A percentile compares a stretch with the other conserved stretches of the same genome.
phyloP scores from a whole-genome alignment of 2,888 invertebrate genomes.

The Drymonia ruficornis region DNA sequence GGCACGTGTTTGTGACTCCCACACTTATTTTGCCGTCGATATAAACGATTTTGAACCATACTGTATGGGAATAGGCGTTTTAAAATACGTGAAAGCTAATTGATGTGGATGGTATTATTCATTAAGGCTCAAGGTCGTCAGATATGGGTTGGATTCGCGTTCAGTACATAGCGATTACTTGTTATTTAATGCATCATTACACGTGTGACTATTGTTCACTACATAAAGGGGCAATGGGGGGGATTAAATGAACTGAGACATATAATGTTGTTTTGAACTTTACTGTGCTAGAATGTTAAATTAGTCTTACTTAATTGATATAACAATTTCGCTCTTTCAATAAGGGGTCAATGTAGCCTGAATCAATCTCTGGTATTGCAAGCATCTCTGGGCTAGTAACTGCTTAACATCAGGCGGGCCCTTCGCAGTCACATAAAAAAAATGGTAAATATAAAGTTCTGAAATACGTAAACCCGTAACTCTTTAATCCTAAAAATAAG shows the following conservation, averaged over 20 bases:
- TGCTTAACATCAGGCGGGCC: too few relatives aligned
- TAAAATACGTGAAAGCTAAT: neutral
- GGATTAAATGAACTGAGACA: slow-evolving; percentile 22
- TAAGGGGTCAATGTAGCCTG: too few relatives aligned
- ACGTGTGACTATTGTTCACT: slow-evolving; percentile 19
- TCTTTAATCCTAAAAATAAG: too few relatives aligned
- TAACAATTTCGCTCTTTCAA: too few relatives aligned
- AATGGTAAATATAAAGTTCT: too few relatives aligned
- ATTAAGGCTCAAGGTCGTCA: slow-evolving; percentile 28
- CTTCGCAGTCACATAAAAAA: too few relatives aligned
- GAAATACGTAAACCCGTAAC: too few relatives aligned
- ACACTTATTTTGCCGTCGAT: neutral
- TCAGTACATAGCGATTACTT: slow-evolving; percentile 14
- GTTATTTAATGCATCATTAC: slow-evolving; percentile 32
- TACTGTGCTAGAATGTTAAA: too few relatives aligned
- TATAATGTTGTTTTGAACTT: slow-evolving; percentile 26
- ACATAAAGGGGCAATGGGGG: neutral
- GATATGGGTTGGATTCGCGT: slow-evolving; percentile 30
- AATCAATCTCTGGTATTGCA: too few relatives aligned
- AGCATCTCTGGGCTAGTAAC: too few relatives aligned
- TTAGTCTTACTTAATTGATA: too few relatives aligned
- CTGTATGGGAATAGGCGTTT: neutral
- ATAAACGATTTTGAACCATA: slow-evolving; percentile 9
- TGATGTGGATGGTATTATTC: slow-evolving; percentile 32
- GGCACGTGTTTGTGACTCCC: slow-evolving; percentile 32